A percentile compares a stretch with the other conserved stretches of the same genome.
phyloP scores from a whole-genome alignment of 2,888 invertebrate genomes.

The Agrochola lota region DNA sequence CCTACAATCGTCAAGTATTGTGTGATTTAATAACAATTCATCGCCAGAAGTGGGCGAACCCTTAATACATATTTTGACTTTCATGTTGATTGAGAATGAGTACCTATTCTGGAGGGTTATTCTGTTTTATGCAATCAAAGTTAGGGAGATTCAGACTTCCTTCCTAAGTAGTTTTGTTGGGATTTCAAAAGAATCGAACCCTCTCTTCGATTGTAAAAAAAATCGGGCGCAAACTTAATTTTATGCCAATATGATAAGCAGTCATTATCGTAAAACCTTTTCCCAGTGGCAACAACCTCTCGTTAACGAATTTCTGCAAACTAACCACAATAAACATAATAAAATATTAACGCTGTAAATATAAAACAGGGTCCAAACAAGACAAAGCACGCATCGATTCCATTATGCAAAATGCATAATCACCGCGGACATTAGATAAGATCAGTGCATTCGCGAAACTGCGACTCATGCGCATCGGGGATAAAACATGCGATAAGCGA shows the following conservation, averaged over 20 bases:
- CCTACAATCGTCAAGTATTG: conserved; percentile 63
- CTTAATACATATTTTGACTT: conserved; percentile 61
- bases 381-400: conserved; percentile 61
- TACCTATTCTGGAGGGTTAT: conserved; percentile 17
- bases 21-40: conserved; percentile 68
- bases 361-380: conserved; percentile 57
- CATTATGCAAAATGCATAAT: conserved; percentile 81
- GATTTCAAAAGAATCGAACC: neutral
- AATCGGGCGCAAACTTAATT: conserved; percentile 11
- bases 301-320: conserved; percentile 50
- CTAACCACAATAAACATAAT: conserved; percentile 47
- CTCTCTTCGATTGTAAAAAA: conserved; percentile 1
- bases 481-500: conserved; percentile 58
- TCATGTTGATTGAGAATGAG: conserved; percentile 46
- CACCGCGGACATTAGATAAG: conserved; percentile 80
- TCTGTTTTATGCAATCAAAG: conserved; percentile 1
- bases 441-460: conserved; percentile 76
- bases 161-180: neutral
- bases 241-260: conserved; percentile 42
- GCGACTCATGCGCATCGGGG: conserved; percentile 67
- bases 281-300: conserved; percentile 58
- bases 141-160: conserved; percentile 10
- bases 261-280: conserved; percentile 56
- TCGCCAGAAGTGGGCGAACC: conserved; percentile 61
- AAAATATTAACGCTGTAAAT: conserved; percentile 54